These are phyloP conservation scores for Tholera decimalis DNA, from an alignment of 2,888 invertebrate genomes.

Conservation along the genomic window DNA sequence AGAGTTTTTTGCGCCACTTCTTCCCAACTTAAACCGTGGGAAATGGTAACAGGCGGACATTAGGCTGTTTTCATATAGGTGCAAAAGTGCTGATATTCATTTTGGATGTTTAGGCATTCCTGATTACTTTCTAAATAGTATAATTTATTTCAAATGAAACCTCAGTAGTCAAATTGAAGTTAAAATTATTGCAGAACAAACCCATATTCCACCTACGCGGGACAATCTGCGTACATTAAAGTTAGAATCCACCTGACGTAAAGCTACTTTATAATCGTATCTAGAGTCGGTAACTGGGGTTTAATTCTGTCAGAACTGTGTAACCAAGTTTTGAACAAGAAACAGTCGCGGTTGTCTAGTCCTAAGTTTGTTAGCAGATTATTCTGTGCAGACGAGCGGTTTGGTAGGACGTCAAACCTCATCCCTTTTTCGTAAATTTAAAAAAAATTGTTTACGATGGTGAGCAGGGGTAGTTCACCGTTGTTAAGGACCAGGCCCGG, in stretches of 20 bases:
- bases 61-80: no score
- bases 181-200: constrained; percentile 12
- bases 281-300: constrained; percentile 57
- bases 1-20: no score
- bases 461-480: no score
- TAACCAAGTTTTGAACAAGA: constrained; percentile 70
- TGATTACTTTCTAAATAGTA: no score
- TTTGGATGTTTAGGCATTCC: no score
- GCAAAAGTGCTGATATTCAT: no score
- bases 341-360: constrained; percentile 65
- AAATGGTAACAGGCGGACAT: no score
- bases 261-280: constrained; percentile 33
- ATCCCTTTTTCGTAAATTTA: background rate
- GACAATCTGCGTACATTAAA: constrained; percentile 17
- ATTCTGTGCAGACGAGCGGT: constrained; percentile 29
- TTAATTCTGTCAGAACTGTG: constrained; percentile 71
- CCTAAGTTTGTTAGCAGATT: constrained; percentile 67
- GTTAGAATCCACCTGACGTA: constrained; percentile 27
- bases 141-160: no score
- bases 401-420: background rate
- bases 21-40: no score
- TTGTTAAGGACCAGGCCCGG: no score
- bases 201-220: background rate
- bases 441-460: no score
- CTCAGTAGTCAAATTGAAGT: background rate